Evolutionary conservation across 2,797 vertebrate genomes (phyloP).

Genomic region (Manis javanica): DNA sequence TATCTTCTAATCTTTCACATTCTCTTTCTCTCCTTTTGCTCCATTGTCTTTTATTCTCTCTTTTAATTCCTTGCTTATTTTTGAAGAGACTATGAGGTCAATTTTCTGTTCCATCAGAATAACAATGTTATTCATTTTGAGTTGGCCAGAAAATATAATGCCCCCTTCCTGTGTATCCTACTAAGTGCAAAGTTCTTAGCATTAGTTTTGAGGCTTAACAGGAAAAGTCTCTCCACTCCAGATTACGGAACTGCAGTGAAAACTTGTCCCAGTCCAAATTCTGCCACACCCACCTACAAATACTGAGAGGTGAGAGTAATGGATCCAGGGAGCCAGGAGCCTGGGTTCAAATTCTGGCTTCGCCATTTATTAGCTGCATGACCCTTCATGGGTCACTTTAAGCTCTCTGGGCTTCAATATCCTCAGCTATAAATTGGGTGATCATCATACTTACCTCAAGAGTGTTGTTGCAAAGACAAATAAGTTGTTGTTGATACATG

Average conservation of each 20-base stretch:
- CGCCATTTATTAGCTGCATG: not conserved
- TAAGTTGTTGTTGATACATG: not conserved
- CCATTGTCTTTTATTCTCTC: not conserved
- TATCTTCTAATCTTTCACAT: not conserved
- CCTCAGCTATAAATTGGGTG: not conserved
- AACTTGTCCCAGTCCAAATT: not conserved
- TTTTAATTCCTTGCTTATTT: slow-evolving; percentile 31
- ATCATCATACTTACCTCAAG: not conserved
- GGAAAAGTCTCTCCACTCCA: not conserved
- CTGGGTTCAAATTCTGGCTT: not conserved
- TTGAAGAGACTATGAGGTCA: not conserved
- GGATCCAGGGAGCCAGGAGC: not conserved
- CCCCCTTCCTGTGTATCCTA: not conserved
- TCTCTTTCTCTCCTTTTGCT: not conserved
- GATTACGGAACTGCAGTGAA: not conserved
- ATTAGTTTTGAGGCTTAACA: not conserved
- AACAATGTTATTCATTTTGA: slow-evolving; percentile 34
- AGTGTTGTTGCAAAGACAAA: not conserved
- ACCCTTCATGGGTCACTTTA: not conserved
- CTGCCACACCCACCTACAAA: not conserved
- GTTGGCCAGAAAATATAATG: not conserved
- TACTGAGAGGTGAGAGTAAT: not conserved
- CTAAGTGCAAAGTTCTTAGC: not conserved
- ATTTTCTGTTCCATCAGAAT: not conserved
- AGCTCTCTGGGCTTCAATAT: not conserved